Evolutionary conservation across 2,888 invertebrate genomes (phyloP), one percentile per base, ranked within the genome.

Genomic region (Ormyrus thymus): DNA sequence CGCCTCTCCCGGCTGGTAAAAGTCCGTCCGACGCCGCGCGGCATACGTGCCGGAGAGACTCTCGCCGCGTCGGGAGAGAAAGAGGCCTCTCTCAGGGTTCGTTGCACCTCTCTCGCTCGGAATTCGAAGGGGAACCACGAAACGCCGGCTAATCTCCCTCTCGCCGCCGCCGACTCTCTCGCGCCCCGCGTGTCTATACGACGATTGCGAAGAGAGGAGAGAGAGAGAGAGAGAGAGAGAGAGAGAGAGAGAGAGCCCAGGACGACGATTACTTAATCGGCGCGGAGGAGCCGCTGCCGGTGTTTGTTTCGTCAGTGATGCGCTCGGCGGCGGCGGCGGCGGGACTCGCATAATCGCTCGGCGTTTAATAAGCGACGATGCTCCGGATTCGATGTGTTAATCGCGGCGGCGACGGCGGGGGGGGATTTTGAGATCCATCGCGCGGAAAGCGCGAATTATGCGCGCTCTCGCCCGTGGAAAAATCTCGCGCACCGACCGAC

Each of bases 291-390:
- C 58, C 13, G 11, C 29, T 46, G 15, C 15, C 29, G 66, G 55
- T 69, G n/a, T 51, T 29, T 62, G 62, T 73, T 78, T 68, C 72
- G 61, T 68, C 68, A 68, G 29, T 48, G 11, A n/a, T n/a, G n/a
- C 50, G 29, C 53, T 46, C 58, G 61, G n/a, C 43, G 45, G 59
- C 59, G 15, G 48, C 46, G 43, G n/a, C 50, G 15, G 4, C 46
- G 8, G 11, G 29, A 11, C 43, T 72, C 71, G 65, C 59, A 66
- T 72, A 77, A 77, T 72, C 51, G 13, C 43, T 10, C 43, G 13
- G 7, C 68, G 68, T 73, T 78, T 73, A 78, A 78, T 78, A 78
- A 78, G 73, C 69, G 73, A 29, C 29, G 29, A 78, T 74, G 56
- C 56, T 73, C 64, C 56, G 69, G 51, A 74, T 78, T 64, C 62